Conservation (phyloP, 2,113 vertebrate genomes). For the Ageneiosus marmoratus region DNA sequence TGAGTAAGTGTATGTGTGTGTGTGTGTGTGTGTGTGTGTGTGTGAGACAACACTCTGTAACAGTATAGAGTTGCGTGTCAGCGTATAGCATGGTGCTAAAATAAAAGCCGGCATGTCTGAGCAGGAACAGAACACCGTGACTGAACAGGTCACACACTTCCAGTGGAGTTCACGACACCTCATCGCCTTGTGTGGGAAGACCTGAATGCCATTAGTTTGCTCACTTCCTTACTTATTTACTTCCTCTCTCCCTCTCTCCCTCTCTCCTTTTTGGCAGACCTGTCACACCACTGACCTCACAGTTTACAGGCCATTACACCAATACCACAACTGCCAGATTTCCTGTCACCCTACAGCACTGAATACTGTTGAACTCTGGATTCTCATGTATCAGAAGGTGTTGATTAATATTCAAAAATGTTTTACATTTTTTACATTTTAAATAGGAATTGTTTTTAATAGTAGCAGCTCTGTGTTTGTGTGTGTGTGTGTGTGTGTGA, state of each 20-base stretch:
- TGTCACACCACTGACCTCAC: not conserved
- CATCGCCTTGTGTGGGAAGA: not conserved
- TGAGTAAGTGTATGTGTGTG: constrained; percentile 4
- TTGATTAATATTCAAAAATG: no score
- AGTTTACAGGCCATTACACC: constrained; percentile 45
- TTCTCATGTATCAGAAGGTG: not conserved
- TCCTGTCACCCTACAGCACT: constrained; percentile 30
- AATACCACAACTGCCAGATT: not conserved
- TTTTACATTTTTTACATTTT: no score
- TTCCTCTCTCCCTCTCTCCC: not conserved
- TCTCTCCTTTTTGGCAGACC: not conserved
- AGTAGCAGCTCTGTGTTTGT: no score
- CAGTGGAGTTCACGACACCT: not conserved
- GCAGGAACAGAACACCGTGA: constrained; percentile 67
- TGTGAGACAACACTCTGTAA: constrained; percentile 51
- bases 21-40: constrained; percentile 1
- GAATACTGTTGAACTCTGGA: not conserved
- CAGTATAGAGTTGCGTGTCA: constrained; percentile 66
- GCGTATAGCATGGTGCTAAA: constrained; percentile 71
- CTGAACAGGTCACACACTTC: constrained; percentile 59
- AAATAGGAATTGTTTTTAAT: no score
- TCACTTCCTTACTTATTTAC: not conserved
- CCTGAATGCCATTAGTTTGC: not conserved
- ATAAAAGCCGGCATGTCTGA: constrained; percentile 72
- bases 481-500: no score